Evolutionary conservation across 2,113 vertebrate genomes (phyloP).

Genomic region (Myodes glareolus): DNA sequence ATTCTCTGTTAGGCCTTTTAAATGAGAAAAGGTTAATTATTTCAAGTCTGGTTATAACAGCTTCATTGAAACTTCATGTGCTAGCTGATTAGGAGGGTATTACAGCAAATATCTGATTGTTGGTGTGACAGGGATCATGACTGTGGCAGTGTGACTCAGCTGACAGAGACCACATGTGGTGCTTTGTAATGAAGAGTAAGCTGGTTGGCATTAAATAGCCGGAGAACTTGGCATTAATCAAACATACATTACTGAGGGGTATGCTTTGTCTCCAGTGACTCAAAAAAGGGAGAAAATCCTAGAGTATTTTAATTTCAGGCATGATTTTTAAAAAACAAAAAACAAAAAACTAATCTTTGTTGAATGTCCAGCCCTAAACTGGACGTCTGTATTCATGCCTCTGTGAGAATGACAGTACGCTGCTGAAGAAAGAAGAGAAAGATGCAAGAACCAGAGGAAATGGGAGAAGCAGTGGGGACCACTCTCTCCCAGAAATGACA

Average conservation of each 20-base stretch:
- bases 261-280: slow-evolving; percentile 46
- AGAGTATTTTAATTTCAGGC: slow-evolving; percentile 27
- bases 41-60: slow-evolving; percentile 62
- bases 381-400: background rate
- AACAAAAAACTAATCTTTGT: background rate
- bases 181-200: slow-evolving; percentile 59
- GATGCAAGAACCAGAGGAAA: background rate
- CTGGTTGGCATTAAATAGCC: slow-evolving; percentile 44
- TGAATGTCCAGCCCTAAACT: background rate
- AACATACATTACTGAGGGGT: slow-evolving; percentile 1
- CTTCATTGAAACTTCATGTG: slow-evolving; percentile 55
- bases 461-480: background rate
- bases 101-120: slow-evolving; percentile 57
- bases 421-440: background rate
- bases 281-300: background rate
- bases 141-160: background rate
- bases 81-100: slow-evolving; percentile 63
- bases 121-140: slow-evolving; percentile 47
- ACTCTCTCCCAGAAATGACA: background rate
- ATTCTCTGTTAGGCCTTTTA: slow-evolving; percentile 67
- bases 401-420: background rate
- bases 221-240: slow-evolving; percentile 49
- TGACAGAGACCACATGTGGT: slow-evolving; percentile 30
- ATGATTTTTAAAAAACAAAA: background rate
- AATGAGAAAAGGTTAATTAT: slow-evolving; percentile 75